Conservation (phyloP, 2,797 vertebrate species). For the Artibeus jamaicensis region DNA sequence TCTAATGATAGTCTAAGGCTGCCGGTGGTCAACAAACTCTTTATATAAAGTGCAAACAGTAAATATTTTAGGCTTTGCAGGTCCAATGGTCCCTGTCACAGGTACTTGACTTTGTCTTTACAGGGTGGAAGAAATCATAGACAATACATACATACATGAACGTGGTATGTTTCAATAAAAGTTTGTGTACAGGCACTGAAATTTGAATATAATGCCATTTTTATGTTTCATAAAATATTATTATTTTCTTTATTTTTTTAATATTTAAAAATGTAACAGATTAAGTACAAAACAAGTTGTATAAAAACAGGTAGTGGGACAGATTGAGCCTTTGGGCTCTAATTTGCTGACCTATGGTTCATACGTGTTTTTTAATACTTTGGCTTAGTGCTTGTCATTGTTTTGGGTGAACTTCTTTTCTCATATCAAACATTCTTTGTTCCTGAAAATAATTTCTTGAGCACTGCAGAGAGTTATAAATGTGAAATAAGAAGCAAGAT, state of each 20-base stretch:
- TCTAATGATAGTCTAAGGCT: background rate
- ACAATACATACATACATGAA: background rate
- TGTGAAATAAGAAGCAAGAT: conserved; percentile 25
- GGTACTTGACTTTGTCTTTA: background rate
- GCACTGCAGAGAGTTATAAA: background rate
- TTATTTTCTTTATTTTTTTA: background rate
- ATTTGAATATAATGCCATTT: background rate
- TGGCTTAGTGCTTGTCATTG: background rate
- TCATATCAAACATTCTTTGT: background rate
- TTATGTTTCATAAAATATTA: background rate
- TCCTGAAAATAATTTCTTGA: background rate
- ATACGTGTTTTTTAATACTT: background rate
- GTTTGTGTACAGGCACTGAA: background rate
- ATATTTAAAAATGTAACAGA: background rate
- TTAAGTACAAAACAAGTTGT: background rate
- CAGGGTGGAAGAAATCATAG: background rate
- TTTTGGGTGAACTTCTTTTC: background rate
- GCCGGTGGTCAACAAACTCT: background rate
- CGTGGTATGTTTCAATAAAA: background rate
- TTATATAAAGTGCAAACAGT: background rate
- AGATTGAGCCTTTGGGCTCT: background rate
- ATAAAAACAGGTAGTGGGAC: background rate
- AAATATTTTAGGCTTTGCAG: background rate
- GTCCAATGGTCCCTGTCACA: background rate
- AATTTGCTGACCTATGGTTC: background rate